Evolutionary conservation across 1,140 invertebrate genomes (phyloP).

Genomic region (Lepidurus couesii): DNA sequence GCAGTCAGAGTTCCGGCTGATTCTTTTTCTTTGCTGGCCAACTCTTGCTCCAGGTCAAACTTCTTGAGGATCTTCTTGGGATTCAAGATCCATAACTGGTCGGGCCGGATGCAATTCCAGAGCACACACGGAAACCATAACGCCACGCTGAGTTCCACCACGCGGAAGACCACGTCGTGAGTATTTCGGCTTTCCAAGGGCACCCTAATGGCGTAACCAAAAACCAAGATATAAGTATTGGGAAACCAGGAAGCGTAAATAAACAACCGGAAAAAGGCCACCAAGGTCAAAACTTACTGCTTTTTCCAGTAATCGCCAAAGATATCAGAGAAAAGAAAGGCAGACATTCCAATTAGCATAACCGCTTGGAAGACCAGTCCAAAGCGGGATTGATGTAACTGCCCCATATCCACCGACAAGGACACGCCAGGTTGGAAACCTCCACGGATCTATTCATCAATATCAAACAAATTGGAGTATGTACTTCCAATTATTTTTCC

Average conservation of each 20-base stretch:
- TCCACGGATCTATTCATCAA: constrained; percentile 38
- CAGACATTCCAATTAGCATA: constrained; percentile 73
- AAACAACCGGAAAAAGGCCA: neutral
- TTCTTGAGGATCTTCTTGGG: constrained; percentile 73
- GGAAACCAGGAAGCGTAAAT: neutral
- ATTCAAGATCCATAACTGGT: constrained; percentile 88
- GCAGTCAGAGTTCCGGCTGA: neutral
- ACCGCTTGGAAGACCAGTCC: constrained; percentile 82
- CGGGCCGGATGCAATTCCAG: constrained; percentile 92
- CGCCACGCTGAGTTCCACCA: constrained; percentile 87
- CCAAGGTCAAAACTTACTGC: constrained; percentile 54
- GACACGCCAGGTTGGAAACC: constrained; percentile 35
- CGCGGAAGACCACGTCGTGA: constrained; percentile 82
- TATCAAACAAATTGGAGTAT: constrained; percentile 6
- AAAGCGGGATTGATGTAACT: constrained; percentile 80
- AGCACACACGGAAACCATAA: constrained; percentile 91
- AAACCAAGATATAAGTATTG: neutral
- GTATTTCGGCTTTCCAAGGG: constrained; percentile 81
- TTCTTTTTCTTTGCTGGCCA: constrained; percentile 25
- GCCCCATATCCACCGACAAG: constrained; percentile 65
- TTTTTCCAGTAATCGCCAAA: constrained; percentile 86
- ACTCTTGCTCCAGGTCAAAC: constrained; percentile 46
- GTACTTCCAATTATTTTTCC: neutral
- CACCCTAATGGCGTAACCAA: constrained; percentile 53
- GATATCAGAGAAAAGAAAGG: constrained; percentile 83